Percentiles rank a stretch among this genome's conserved stretches.
These are phyloP conservation scores for Glaucopsyche alexis DNA, from an alignment of 2,888 invertebrate species.

Conservation along the genomic window DNA sequence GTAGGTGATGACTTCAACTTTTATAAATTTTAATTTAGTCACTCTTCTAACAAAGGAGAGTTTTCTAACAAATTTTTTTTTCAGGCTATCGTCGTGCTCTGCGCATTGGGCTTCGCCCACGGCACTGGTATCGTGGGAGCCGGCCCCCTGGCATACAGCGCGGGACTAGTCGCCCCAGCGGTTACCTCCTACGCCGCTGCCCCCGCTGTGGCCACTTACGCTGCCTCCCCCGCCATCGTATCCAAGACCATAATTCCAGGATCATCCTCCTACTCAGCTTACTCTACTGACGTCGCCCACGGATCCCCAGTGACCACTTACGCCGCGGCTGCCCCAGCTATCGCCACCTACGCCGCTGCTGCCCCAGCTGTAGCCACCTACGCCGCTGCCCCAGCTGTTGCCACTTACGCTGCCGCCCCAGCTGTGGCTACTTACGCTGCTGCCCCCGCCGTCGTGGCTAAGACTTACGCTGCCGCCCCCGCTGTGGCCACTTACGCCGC, in stretches of 20 bases:
- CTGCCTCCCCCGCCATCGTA: slow-evolving; percentile 41
- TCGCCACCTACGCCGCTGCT: slow-evolving; percentile 35
- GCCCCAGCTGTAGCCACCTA: slow-evolving; percentile 30
- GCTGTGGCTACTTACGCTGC: slow-evolving; percentile 45
- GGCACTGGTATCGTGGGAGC: slow-evolving; percentile 71
- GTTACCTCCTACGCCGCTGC: slow-evolving; percentile 60
- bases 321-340: slow-evolving; percentile 37
- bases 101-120: slow-evolving; percentile 79
- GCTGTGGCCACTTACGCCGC: slow-evolving; percentile 32
- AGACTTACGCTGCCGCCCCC: slow-evolving; percentile 41
- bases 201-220: slow-evolving; percentile 50
- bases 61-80: slow-evolving; percentile 30
- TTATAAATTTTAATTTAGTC: background rate
- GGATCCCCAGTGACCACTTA: background rate
- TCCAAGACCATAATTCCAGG: slow-evolving; percentile 63
- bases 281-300: slow-evolving; percentile 49
- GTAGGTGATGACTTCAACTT: slow-evolving; percentile 47
- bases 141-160: slow-evolving; percentile 13
- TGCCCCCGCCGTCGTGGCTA: slow-evolving; percentile 35
- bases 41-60: background rate
- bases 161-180: slow-evolving; percentile 65
- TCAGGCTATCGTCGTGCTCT: slow-evolving; percentile 79
- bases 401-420: too few relatives aligned
- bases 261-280: slow-evolving; percentile 47
- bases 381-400: slow-evolving; percentile 43